A percentile compares a stretch with the other conserved stretches of the same genome.
phyloP scores from a whole-genome alignment of 2,797 vertebrate species.

The Typhlichthys subterraneus region DNA sequence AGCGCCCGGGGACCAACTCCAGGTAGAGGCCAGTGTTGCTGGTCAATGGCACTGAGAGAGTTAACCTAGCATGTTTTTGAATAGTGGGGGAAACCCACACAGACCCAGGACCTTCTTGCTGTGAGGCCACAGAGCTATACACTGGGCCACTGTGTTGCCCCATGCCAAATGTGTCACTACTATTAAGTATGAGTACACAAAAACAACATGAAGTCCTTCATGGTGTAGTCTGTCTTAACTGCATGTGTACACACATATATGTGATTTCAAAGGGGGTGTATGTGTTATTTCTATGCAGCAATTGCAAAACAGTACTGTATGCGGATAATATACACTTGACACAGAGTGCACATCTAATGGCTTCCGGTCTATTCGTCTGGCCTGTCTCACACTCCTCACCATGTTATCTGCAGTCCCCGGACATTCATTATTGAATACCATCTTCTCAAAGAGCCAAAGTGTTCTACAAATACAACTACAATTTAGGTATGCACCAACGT shows the following conservation, averaged over 20 bases:
- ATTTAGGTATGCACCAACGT: slow-evolving; percentile 52
- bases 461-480: slow-evolving; percentile 57
- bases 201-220: not conserved
- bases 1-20: too few relatives aligned
- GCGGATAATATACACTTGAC: slow-evolving; percentile 13
- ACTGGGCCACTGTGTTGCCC: too few relatives aligned
- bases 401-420: slow-evolving; percentile 74
- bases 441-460: slow-evolving; percentile 67
- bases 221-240: not conserved
- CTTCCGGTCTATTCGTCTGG: slow-evolving; percentile 55
- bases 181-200: slow-evolving; percentile 17
- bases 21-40: too few relatives aligned
- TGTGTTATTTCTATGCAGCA: not conserved
- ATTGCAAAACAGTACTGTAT: slow-evolving; percentile 17
- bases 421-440: slow-evolving; percentile 80
- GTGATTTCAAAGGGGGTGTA: not conserved
- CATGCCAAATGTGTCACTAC: slow-evolving; percentile 1
- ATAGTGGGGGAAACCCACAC: too few relatives aligned
- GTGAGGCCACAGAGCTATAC: too few relatives aligned
- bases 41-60: too few relatives aligned
- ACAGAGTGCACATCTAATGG: slow-evolving; percentile 31
- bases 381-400: slow-evolving; percentile 53
- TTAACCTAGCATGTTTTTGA: too few relatives aligned
- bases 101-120: too few relatives aligned
- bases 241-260: not conserved